Percentiles rank a stretch among this genome's conserved stretches.
phyloP scores from a whole-genome alignment of 2,113 vertebrate genomes.

The Hiodon alosoides region DNA sequence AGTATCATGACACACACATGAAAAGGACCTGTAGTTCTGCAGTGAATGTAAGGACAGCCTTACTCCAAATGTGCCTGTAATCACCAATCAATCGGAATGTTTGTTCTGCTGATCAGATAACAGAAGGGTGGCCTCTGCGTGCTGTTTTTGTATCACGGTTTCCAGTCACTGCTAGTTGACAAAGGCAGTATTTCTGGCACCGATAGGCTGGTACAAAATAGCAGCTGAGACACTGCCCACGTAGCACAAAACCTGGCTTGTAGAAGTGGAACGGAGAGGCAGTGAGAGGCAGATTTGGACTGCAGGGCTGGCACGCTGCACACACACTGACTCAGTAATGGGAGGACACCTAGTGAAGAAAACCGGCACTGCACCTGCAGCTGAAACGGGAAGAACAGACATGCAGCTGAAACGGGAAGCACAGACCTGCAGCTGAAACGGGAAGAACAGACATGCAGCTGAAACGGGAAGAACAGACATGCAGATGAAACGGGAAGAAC shows the following conservation, averaged over 20 bases:
- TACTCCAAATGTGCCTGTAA: not conserved
- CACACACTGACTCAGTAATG: slow-evolving; percentile 7
- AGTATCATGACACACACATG: no score
- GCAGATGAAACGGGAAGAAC: no score
- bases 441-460: no score
- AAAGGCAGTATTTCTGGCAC: slow-evolving; percentile 7
- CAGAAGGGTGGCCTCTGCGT: not conserved
- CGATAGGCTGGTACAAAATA: not conserved
- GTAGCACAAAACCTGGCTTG: not conserved
- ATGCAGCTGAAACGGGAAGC: no score
- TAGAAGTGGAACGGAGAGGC: no score
- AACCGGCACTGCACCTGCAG: not conserved
- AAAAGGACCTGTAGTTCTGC: no score
- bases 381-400: no score
- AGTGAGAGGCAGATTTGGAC: not conserved
- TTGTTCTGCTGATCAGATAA: not conserved
- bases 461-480: no score
- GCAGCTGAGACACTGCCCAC: not conserved
- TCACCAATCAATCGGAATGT: not conserved
- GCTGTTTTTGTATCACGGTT: not conserved
- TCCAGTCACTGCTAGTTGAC: not conserved
- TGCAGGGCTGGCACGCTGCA: not conserved
- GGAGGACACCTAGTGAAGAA: slow-evolving; percentile 37
- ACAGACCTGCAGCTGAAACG: no score
- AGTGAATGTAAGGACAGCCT: not conserved